Percentiles rank a stretch among this genome's conserved stretches.
Evolutionary conservation across 2,888 invertebrate genomes (phyloP).

Genomic region (Tholera decimalis): DNA sequence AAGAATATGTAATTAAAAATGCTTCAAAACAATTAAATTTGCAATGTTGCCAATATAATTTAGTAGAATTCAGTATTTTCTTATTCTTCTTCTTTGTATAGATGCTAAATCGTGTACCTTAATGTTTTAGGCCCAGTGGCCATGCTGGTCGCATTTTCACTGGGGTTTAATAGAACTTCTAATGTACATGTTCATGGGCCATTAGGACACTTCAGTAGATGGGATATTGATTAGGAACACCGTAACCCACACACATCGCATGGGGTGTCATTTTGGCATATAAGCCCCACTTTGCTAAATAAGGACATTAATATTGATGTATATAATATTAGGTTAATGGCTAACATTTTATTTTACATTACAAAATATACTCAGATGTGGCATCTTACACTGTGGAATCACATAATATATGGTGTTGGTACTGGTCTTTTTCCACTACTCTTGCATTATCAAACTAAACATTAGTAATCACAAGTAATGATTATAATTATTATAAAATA

Average conservation of each 20-base stretch:
- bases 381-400: conserved; percentile 22
- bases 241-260: too few relatives aligned
- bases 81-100: too few relatives aligned
- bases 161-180: too few relatives aligned
- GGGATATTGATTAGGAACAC: too few relatives aligned
- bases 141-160: too few relatives aligned
- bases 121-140: too few relatives aligned
- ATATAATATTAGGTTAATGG: conserved; percentile 1
- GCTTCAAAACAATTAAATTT: neutral
- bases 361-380: conserved; percentile 3
- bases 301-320: conserved; percentile 10
- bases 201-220: too few relatives aligned
- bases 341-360: conserved; percentile 18
- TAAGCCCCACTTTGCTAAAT: too few relatives aligned
- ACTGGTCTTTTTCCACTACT: conserved; percentile 54
- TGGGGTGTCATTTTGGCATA: too few relatives aligned
- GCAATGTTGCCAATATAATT: neutral
- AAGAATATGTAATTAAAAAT: neutral
- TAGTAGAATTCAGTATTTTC: neutral
- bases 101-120: too few relatives aligned
- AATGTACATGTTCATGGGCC: too few relatives aligned
- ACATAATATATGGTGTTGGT: conserved; percentile 33
- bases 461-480: conserved; percentile 8
- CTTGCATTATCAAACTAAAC: conserved; percentile 23
- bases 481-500: conserved; percentile 19